A percentile compares a stretch with the other conserved stretches of the same genome.
These are phyloP conservation scores for Tangara arthus DNA, from an alignment of 2,797 vertebrate species.

Conservation along the genomic window DNA sequence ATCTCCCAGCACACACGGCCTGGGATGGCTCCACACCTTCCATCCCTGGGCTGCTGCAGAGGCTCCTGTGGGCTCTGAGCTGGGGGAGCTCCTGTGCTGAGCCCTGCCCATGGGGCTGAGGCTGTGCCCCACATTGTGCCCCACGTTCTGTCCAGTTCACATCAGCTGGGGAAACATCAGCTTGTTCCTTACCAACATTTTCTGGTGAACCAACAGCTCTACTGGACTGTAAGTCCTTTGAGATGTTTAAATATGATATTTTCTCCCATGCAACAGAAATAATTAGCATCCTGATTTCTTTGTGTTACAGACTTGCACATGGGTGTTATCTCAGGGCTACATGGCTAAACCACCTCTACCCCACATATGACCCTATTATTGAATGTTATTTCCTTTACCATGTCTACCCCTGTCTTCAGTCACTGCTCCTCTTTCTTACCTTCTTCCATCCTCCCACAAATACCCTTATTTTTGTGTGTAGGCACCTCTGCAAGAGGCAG, in stretches of 20 bases:
- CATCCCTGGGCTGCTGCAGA: background rate
- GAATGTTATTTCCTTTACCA: background rate
- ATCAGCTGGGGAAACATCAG: accelerated
- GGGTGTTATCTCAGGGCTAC: background rate
- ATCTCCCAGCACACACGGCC: accelerated
- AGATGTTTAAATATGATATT: background rate
- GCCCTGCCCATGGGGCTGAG: background rate
- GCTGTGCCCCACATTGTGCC: background rate
- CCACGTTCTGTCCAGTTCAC: background rate
- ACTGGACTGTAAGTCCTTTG: background rate
- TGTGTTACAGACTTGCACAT: accelerated
- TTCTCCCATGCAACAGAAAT: background rate
- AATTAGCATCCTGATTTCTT: background rate
- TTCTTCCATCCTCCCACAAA: background rate
- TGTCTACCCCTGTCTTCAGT: background rate
- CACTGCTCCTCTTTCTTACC: background rate
- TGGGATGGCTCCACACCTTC: no score
- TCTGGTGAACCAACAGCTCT: background rate
- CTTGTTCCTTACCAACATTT: background rate
- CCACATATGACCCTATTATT: accelerated
- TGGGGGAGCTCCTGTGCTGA: background rate
- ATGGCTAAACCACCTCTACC: background rate
- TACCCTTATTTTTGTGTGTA: background rate
- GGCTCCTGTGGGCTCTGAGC: background rate
- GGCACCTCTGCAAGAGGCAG: background rate